Percentiles rank a stretch among this genome's conserved stretches.
phyloP scores from a whole-genome alignment of 2,888 invertebrate species.

The Agrochola lota region DNA sequence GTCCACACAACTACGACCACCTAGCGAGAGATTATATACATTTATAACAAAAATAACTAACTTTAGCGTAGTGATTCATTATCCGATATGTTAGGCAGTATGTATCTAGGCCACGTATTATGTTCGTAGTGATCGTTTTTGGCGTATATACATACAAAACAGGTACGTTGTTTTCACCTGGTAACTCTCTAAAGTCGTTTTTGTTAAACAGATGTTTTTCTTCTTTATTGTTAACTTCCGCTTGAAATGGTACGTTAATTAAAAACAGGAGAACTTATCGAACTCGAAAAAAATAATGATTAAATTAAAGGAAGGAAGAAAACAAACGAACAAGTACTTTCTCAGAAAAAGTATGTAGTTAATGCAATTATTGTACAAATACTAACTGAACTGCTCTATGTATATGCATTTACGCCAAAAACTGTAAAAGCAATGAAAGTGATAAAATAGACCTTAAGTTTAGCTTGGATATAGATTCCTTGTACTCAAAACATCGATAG shows the following conservation, averaged over 20 bases:
- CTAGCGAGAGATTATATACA: conserved; percentile 84
- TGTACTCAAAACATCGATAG: conserved; percentile 60
- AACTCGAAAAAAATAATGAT: too few species aligned
- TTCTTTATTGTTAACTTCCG: not conserved
- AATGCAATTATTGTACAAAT: too few species aligned
- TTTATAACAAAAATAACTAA: conserved; percentile 80
- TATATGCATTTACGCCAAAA: conserved; percentile 67
- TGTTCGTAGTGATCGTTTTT: conserved; percentile 68
- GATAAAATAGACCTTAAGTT: conserved; percentile 50
- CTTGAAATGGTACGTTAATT: not conserved
- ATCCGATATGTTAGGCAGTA: conserved; percentile 88
- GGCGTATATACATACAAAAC: conserved; percentile 59
- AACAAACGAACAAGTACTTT: not conserved
- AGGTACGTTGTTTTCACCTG: not conserved
- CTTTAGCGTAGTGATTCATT: conserved; percentile 83
- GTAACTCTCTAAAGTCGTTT: not conserved
- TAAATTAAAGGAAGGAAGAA: not conserved
- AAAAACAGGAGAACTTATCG: not conserved
- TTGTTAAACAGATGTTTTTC: not conserved
- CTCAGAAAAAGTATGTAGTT: too few species aligned
- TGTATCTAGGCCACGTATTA: conserved; percentile 83
- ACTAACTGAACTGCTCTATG: not conserved
- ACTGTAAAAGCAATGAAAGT: conserved; percentile 69
- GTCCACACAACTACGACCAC: conserved; percentile 77
- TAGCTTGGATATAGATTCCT: conserved; percentile 62